Evolutionary conservation across 2,888 invertebrate species (phyloP).

Genomic region (Steinernema scapterisci): DNA sequence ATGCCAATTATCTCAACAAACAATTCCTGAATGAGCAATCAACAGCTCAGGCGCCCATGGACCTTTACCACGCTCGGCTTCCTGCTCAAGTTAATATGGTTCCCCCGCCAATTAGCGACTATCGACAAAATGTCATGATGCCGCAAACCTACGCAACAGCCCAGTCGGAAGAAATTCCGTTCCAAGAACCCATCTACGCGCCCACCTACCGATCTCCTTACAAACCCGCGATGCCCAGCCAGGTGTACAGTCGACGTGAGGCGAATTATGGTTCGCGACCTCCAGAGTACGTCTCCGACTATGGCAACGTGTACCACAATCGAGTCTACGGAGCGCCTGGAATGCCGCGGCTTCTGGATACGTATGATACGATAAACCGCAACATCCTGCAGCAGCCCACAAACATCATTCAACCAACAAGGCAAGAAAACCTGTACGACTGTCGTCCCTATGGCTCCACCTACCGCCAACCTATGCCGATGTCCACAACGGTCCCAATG

Average conservation of each 20-base stretch:
- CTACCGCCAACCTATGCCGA: background rate
- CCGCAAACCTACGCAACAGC: conserved; percentile 15
- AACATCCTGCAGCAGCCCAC: background rate
- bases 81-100: background rate
- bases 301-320: conserved; percentile 56
- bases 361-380: background rate
- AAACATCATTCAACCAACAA: background rate
- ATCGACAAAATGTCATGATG: background rate
- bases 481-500: background rate
- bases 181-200: conserved; percentile 15
- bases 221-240: conserved; percentile 34
- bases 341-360: background rate
- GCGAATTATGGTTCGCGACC: conserved; percentile 65
- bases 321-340: conserved; percentile 32
- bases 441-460: background rate
- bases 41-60: background rate
- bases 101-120: background rate
- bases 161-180: background rate
- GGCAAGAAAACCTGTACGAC: background rate
- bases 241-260: conserved; percentile 63
- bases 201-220: conserved; percentile 18
- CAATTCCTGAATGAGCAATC: conserved; percentile 50
- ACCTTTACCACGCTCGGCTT: background rate
- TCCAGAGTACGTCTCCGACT: conserved; percentile 51
- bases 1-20: conserved; percentile 65